These are phyloP conservation scores for Euleptes europaea DNA, from an alignment of 2,113 vertebrate genomes.

Conservation along the genomic window DNA sequence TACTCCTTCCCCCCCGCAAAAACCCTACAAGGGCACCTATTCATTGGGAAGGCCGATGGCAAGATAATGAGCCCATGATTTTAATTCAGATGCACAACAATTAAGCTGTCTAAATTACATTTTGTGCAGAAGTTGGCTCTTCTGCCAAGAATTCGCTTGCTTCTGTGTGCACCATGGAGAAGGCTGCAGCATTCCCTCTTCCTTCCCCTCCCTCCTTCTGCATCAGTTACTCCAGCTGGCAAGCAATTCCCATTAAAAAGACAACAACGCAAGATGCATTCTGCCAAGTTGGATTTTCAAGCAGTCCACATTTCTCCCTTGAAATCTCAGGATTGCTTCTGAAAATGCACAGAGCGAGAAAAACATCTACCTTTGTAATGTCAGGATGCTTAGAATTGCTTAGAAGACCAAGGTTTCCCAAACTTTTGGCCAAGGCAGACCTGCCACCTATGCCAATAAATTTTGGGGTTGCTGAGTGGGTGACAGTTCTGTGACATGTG, in stretches of 20 bases:
- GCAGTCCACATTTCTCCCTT: background rate
- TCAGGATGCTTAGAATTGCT: background rate
- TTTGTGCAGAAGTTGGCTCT: slow-evolving; percentile 46
- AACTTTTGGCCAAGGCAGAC: background rate
- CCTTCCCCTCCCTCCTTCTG: slow-evolving; percentile 8
- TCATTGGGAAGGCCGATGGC: slow-evolving; percentile 44
- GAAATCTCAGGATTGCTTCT: background rate
- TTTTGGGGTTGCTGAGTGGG: background rate
- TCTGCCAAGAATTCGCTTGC: slow-evolving; percentile 23
- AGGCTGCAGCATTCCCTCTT: slow-evolving; percentile 4
- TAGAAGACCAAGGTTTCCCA: background rate
- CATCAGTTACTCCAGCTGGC: slow-evolving; percentile 30
- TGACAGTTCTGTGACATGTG: background rate
- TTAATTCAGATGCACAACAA: slow-evolving; percentile 57
- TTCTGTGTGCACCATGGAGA: slow-evolving; percentile 22
- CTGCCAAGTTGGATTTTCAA: background rate
- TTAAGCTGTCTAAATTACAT: slow-evolving; percentile 58
- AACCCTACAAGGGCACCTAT: slow-evolving; percentile 33
- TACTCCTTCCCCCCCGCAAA: slow-evolving; percentile 44
- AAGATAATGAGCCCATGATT: slow-evolving; percentile 56
- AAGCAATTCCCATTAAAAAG: slow-evolving; percentile 35
- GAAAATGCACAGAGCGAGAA: background rate
- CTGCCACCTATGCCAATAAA: background rate
- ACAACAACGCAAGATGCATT: background rate
- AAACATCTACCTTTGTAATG: background rate